Evolutionary conservation across 1,140 invertebrate genomes (phyloP).

Genomic region (Pinna nobilis): DNA sequence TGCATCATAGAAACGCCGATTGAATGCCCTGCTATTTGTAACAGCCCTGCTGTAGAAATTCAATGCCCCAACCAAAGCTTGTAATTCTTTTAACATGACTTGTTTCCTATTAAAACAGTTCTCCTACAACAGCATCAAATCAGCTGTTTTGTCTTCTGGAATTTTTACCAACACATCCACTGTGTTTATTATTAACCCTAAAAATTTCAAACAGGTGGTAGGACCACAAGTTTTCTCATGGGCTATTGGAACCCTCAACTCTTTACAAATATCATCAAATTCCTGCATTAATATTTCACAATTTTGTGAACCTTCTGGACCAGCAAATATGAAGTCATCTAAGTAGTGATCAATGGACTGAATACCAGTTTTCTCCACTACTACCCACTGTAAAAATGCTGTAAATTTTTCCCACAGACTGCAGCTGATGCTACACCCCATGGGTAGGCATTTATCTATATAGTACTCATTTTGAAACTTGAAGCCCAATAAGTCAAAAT

Average conservation of each 20-base stretch:
- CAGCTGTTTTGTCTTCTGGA: neutral
- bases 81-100: constrained; percentile 12
- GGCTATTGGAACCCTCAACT: constrained; percentile 17
- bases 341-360: constrained; percentile 21
- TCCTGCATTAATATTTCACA: neutral
- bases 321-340: constrained; percentile 26
- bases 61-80: constrained; percentile 33
- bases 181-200: constrained; percentile 32
- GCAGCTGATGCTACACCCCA: constrained; percentile 21
- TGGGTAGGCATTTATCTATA: constrained; percentile 22
- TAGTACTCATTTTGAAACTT: constrained; percentile 12
- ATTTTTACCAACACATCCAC: constrained; percentile 15
- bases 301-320: neutral
- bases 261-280: neutral
- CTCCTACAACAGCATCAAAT: neutral
- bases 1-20: constrained; percentile 33
- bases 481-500: constrained; percentile 27
- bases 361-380: neutral
- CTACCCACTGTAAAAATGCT: constrained; percentile 2
- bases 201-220: neutral
- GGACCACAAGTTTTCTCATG: constrained; percentile 15
- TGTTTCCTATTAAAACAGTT: constrained; percentile 2
- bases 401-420: constrained; percentile 4
- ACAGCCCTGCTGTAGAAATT: constrained; percentile 30
- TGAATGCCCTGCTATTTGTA: constrained; percentile 14